Evolutionary conservation across 2,888 invertebrate species (phyloP).

Genomic region (Pemphredon lugubris): DNA sequence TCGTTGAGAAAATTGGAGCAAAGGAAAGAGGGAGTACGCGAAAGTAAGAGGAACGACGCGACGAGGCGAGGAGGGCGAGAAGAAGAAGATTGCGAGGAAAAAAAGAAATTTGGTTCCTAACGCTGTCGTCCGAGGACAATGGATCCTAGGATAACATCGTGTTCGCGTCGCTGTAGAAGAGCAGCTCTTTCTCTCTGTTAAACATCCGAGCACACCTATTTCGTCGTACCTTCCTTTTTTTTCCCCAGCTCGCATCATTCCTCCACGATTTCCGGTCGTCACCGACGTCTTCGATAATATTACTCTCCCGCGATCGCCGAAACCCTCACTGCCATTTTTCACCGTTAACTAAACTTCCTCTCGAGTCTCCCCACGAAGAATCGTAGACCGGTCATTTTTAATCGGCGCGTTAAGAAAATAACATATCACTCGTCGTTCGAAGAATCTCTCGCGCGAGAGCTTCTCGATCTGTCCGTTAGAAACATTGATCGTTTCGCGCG

Average conservation of each 20-base stretch:
- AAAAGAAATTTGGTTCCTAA: constrained; percentile 62
- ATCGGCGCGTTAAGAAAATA: constrained; percentile 8
- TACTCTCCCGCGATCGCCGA: constrained; percentile 15
- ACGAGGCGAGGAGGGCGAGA: constrained; percentile 27
- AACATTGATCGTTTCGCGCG: not conserved
- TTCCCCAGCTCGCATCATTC: constrained; percentile 8
- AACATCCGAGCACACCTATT: constrained; percentile 11
- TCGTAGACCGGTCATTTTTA: too few species aligned
- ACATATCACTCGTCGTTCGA: constrained; percentile 24
- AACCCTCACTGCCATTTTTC: constrained; percentile 3
- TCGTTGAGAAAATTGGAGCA: constrained; percentile 13
- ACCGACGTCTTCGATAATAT: constrained; percentile 4
- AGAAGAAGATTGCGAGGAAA: constrained; percentile 22
- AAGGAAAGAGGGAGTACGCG: too few species aligned
- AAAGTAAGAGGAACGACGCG: constrained; percentile 7
- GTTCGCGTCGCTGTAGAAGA: constrained; percentile 21
- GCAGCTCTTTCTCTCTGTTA: constrained; percentile 18
- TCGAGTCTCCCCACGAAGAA: too few species aligned
- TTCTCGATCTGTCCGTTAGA: too few species aligned
- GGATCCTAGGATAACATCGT: constrained; percentile 37
- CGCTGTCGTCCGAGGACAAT: constrained; percentile 39
- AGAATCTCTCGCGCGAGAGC: not conserved
- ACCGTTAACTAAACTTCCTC: too few species aligned
- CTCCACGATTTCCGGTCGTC: not conserved
- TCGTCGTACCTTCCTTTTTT: not conserved